Conservation (phyloP, 2,113 vertebrate genomes). For the Strix uralensis region DNA sequence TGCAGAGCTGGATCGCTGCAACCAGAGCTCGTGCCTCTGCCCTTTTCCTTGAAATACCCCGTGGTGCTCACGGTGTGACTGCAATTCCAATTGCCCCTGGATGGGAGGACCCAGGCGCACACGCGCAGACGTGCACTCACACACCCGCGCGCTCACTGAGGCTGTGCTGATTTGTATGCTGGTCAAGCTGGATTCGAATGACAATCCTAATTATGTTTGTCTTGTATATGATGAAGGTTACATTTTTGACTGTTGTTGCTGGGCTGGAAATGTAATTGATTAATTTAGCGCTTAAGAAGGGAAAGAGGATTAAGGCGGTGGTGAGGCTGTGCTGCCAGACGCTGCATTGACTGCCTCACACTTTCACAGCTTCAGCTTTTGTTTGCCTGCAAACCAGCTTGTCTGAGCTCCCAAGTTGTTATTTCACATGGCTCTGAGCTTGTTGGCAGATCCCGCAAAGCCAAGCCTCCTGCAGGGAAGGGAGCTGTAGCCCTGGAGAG, state of each 20-base stretch:
- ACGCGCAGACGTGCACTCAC: background rate
- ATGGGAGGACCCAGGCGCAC: background rate
- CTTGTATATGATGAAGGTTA: background rate
- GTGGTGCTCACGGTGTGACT: background rate
- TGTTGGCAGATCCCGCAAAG: background rate
- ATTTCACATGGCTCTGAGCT: background rate
- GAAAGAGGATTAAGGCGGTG: conserved; percentile 8
- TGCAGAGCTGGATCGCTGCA: background rate
- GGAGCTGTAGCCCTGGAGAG: background rate
- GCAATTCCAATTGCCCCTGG: background rate
- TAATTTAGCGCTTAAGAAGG: conserved; percentile 12
- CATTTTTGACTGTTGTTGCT: conserved; percentile 1
- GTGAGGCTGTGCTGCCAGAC: conserved; percentile 21
- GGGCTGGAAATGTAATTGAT: conserved; percentile 33
- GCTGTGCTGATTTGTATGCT: background rate
- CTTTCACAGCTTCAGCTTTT: conserved; percentile 22
- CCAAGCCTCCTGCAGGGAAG: background rate
- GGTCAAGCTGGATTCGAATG: background rate
- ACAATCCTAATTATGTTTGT: conserved; percentile 13
- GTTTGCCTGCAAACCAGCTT: conserved; percentile 37
- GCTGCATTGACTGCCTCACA: background rate
- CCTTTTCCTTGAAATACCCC: background rate
- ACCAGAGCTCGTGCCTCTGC: background rate
- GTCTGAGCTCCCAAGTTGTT: background rate
- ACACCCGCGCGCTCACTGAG: fast-evolving